Evolutionary conservation across 2,113 vertebrate genomes (phyloP).

Genomic region (Leucoraja erinaceus): DNA sequence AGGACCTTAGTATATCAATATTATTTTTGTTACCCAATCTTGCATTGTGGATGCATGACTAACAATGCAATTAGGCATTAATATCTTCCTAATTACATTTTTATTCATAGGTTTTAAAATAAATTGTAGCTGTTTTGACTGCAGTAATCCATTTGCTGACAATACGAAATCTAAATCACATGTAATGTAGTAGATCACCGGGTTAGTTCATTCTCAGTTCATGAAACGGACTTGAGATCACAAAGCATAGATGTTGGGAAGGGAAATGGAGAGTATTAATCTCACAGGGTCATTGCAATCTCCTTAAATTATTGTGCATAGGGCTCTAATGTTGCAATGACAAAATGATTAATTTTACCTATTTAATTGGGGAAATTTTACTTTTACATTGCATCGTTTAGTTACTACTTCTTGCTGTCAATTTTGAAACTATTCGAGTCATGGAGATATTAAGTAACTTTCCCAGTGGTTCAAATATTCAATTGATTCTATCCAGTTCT

Average conservation of each 20-base stretch:
- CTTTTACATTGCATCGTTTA: background rate
- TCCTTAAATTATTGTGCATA: background rate
- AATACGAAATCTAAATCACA: slow-evolving; percentile 5
- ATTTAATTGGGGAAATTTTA: background rate
- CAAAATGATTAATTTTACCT: background rate
- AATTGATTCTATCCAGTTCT: background rate
- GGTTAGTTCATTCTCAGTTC: slow-evolving; percentile 6
- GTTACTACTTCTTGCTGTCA: background rate
- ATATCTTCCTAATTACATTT: slow-evolving; percentile 11
- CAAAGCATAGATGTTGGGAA: background rate
- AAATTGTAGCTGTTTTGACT: slow-evolving; percentile 21
- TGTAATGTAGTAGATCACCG: background rate
- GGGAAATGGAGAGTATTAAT: too few relatives aligned
- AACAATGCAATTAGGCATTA: slow-evolving; percentile 27
- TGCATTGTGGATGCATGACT: background rate
- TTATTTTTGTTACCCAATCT: background rate
- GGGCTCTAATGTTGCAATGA: background rate
- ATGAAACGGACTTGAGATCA: slow-evolving; percentile 11
- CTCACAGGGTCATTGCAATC: background rate
- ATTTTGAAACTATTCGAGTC: background rate
- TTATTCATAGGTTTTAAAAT: slow-evolving; percentile 15
- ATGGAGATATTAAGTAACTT: background rate
- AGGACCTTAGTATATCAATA: background rate
- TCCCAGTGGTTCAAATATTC: background rate
- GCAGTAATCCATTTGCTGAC: slow-evolving; percentile 29